Evolutionary conservation across 2,888 invertebrate species (phyloP).

Genomic region (Drosophila sordidapex): DNA sequence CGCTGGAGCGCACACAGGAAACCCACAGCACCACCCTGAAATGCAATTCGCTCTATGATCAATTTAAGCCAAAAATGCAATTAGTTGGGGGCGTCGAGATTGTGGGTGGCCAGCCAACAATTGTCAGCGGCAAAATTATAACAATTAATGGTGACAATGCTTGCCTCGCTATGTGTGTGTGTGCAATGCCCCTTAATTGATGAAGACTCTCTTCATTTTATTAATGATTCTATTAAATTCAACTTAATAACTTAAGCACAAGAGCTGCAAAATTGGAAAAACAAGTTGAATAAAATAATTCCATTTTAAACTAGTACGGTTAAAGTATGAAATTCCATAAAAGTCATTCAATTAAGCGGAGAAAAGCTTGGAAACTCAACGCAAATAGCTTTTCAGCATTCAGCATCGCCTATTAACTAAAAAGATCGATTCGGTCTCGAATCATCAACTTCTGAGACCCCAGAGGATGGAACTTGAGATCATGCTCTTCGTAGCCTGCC

Average conservation of each 20-base stretch:
- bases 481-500: neutral
- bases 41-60: slow-evolving; percentile 63
- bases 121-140: slow-evolving; percentile 4
- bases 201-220: neutral
- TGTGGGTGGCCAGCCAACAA: slow-evolving; percentile 57
- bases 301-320: neutral
- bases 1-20: slow-evolving; percentile 1
- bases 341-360: neutral
- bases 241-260: neutral
- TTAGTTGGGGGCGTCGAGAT: slow-evolving; percentile 41
- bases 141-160: slow-evolving; percentile 7
- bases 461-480: neutral
- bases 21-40: slow-evolving; percentile 59
- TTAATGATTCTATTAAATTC: neutral
- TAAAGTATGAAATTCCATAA: neutral
- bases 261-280: neutral
- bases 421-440: too few species aligned
- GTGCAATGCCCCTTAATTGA: slow-evolving; percentile 1
- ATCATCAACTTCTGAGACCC: neutral
- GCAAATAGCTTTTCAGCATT: neutral
- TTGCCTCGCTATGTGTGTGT: neutral
- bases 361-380: neutral
- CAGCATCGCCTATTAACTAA: too few species aligned
- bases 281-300: neutral
- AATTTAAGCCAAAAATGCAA: slow-evolving; percentile 60